These are phyloP conservation scores for Oncorhynchus nerka DNA, from an alignment of 2,113 vertebrate species.

Conservation along the genomic window DNA sequence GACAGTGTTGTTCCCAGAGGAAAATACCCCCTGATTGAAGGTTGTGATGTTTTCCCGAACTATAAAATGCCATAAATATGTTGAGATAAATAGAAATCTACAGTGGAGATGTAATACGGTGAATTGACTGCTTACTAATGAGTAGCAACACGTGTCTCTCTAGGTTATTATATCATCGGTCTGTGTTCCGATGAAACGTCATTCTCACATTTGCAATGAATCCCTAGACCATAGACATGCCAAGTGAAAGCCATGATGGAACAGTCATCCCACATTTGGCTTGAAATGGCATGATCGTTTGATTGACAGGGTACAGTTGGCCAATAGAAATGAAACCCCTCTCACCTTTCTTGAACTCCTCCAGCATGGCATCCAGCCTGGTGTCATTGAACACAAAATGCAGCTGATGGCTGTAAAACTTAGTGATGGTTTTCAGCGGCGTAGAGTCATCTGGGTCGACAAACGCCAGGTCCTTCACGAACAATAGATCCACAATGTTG, in stretches of 20 bases:
- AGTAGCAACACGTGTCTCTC: background rate
- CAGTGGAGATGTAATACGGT: background rate
- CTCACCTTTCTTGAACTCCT: conserved; percentile 99
- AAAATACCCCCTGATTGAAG: too few species aligned
- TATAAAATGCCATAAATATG: background rate
- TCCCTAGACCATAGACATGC: background rate
- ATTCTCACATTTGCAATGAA: background rate
- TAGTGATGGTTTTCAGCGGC: conserved; percentile 96
- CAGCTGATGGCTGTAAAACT: conserved; percentile 96
- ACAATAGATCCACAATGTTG: conserved; percentile 96
- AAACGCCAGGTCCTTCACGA: conserved; percentile 97
- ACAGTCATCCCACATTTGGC: background rate
- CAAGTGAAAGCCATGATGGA: background rate
- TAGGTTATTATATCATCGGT: background rate
- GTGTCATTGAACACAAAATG: conserved; percentile 99
- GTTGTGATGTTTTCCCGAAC: too few species aligned
- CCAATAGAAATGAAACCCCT: background rate
- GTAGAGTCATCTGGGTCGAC: conserved; percentile 97
- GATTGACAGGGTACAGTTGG: background rate
- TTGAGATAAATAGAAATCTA: background rate
- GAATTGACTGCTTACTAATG: background rate
- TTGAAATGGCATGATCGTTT: background rate
- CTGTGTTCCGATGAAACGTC: background rate
- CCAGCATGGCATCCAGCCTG: conserved; percentile 97
- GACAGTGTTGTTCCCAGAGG: too few species aligned